These are phyloP conservation scores for Nothoprocta pentlandii DNA, from an alignment of 2,113 vertebrate species.

Conservation along the genomic window DNA sequence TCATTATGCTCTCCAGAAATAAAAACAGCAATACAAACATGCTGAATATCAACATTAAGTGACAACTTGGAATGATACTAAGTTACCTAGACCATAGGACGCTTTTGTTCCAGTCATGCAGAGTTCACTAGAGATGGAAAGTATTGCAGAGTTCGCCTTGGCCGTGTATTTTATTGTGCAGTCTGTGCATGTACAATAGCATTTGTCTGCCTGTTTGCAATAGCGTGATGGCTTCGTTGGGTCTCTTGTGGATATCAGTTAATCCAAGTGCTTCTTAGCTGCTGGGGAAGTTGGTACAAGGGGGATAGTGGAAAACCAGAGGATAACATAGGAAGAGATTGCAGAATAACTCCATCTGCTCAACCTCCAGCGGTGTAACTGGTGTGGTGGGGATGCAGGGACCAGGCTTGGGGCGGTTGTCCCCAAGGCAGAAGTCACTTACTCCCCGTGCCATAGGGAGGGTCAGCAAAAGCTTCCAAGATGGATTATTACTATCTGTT, in stretches of 20 bases:
- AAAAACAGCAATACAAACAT: not conserved
- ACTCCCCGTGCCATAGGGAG: not conserved
- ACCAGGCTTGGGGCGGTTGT: not conserved
- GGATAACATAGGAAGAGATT: not conserved
- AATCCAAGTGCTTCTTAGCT: not conserved
- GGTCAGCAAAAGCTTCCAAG: not conserved
- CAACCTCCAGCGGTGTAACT: fast-evolving
- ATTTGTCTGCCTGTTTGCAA: not conserved
- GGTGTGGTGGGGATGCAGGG: not conserved
- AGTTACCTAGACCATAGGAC: not conserved
- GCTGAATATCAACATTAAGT: not conserved
- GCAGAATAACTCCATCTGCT: not conserved
- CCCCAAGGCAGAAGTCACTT: not conserved
- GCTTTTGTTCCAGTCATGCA: not conserved
- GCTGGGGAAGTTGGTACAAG: not conserved
- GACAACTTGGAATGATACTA: not conserved
- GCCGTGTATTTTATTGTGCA: not conserved
- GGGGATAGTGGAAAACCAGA: not conserved
- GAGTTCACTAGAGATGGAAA: not conserved
- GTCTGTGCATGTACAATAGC: not conserved
- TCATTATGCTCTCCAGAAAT: not conserved
- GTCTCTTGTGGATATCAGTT: not conserved
- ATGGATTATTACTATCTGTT: not conserved
- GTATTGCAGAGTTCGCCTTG: not conserved
- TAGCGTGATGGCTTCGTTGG: not conserved